Evolutionary conservation across 2,888 invertebrate genomes (phyloP).

Genomic region (Acrobasis suavella): DNA sequence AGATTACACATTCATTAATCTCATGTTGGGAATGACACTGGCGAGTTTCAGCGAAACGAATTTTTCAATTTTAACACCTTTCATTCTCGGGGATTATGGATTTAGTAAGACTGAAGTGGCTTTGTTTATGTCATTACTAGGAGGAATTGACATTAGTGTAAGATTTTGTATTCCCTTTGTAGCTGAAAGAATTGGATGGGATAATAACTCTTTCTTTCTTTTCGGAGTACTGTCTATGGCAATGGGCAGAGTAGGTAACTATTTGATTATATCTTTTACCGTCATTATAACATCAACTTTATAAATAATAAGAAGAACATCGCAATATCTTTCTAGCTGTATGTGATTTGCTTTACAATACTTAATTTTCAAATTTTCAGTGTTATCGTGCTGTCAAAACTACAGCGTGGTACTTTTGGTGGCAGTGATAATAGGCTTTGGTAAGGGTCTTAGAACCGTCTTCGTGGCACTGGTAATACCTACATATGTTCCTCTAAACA

Average conservation of each 20-base stretch:
- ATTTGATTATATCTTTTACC: constrained; percentile 26
- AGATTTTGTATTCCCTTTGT: constrained; percentile 86
- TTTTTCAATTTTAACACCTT: constrained; percentile 88
- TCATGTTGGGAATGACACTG: constrained; percentile 87
- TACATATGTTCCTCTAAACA: constrained; percentile 86
- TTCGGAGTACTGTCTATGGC: constrained; percentile 86
- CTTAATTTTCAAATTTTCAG: constrained; percentile 48
- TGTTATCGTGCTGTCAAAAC: constrained; percentile 83
- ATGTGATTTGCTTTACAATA: too few relatives aligned
- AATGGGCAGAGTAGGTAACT: constrained; percentile 84
- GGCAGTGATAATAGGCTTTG: constrained; percentile 86
- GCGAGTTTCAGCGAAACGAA: constrained; percentile 88
- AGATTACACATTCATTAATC: constrained; percentile 86
- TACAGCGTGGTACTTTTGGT: constrained; percentile 81
- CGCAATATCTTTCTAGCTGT: too few relatives aligned
- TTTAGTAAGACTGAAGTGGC: constrained; percentile 84
- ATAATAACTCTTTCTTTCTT: constrained; percentile 87
- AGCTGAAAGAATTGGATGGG: constrained; percentile 86
- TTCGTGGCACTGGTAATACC: constrained; percentile 89
- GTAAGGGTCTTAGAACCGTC: constrained; percentile 87
- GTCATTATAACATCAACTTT: background rate
- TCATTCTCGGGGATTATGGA: constrained; percentile 86
- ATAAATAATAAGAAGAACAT: too few relatives aligned
- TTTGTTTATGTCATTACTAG: constrained; percentile 86
- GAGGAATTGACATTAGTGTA: constrained; percentile 84